These are phyloP conservation scores for Acanthopleura granulata DNA, from an alignment of 2,888 invertebrate species.

Conservation along the genomic window DNA sequence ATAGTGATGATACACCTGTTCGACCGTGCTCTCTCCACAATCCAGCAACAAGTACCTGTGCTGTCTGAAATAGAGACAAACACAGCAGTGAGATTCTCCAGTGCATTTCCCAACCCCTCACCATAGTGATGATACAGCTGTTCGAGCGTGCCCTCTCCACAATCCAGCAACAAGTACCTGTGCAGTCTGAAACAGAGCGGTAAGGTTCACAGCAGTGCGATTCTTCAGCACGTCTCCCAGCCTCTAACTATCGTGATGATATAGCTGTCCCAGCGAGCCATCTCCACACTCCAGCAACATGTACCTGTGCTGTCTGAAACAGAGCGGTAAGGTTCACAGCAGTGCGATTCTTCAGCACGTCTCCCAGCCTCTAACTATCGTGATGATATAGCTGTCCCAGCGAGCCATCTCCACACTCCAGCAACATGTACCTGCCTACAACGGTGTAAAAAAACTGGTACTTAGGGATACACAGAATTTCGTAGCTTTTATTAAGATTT, in stretches of 20 bases:
- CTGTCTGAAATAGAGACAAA: constrained; percentile 74
- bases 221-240: constrained; percentile 50
- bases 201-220: constrained; percentile 73
- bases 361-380: constrained; percentile 76
- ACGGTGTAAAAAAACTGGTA: background rate
- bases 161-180: constrained; percentile 77
- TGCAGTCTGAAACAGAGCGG: background rate
- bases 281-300: constrained; percentile 96
- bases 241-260: constrained; percentile 82
- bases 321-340: background rate
- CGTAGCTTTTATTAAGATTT: too few species aligned
- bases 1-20: constrained; percentile 88
- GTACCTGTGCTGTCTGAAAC: constrained; percentile 71
- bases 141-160: constrained; percentile 93
- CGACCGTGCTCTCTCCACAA: constrained; percentile 94
- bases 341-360: constrained; percentile 41
- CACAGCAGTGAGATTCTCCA: background rate
- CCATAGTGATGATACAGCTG: constrained; percentile 91
- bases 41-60: constrained; percentile 84
- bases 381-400: constrained; percentile 87
- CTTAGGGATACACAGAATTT: too few species aligned
- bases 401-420: constrained; percentile 98
- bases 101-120: constrained; percentile 57
- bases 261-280: constrained; percentile 89
- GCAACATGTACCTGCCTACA: constrained; percentile 76